Percentiles rank a stretch among this genome's conserved stretches.
phyloP scores from a whole-genome alignment of 30 jellyfish, hydroid and myxozoan genomes.

The Hydra vulgaris region DNA sequence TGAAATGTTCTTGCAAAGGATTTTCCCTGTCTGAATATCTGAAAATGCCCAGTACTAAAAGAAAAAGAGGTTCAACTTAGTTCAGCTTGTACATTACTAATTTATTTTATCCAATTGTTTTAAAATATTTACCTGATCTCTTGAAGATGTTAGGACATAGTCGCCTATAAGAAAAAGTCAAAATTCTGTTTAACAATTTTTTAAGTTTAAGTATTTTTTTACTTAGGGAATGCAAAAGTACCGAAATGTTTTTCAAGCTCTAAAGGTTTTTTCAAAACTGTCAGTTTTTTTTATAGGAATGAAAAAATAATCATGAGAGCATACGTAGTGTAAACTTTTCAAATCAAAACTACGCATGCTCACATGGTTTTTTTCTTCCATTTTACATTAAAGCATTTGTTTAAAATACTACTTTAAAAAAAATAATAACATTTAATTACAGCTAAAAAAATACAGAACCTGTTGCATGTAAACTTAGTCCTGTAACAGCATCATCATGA shows the following conservation, averaged over 20 bases:
- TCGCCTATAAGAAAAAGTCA: slow-evolving; percentile 51
- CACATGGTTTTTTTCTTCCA: no score
- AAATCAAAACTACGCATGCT: no score
- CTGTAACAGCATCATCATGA: slow-evolving; percentile 87
- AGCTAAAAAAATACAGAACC: slow-evolving; percentile 31
- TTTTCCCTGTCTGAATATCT: slow-evolving; percentile 83
- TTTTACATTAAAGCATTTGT: no score
- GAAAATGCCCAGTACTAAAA: slow-evolving; percentile 98
- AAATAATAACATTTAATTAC: no score
- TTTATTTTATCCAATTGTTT: not conserved
- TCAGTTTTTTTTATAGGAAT: no score
- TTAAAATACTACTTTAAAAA: not conserved
- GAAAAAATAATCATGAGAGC: no score
- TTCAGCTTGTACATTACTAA: no score
- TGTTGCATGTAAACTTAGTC: slow-evolving; percentile 94
- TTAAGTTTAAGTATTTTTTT: no score
- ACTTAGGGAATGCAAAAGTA: no score
- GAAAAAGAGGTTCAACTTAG: not conserved
- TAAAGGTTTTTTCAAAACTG: no score
- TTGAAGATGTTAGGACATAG: slow-evolving; percentile 84
- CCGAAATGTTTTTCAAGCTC: no score
- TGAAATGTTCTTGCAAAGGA: slow-evolving; percentile 80
- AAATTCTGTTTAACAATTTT: not conserved
- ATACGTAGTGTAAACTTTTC: no score
- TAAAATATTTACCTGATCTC: slow-evolving; percentile 72